Base-by-base conservation (phyloP, 2,888 invertebrate genomes). In the Eurois occulta region DNA sequence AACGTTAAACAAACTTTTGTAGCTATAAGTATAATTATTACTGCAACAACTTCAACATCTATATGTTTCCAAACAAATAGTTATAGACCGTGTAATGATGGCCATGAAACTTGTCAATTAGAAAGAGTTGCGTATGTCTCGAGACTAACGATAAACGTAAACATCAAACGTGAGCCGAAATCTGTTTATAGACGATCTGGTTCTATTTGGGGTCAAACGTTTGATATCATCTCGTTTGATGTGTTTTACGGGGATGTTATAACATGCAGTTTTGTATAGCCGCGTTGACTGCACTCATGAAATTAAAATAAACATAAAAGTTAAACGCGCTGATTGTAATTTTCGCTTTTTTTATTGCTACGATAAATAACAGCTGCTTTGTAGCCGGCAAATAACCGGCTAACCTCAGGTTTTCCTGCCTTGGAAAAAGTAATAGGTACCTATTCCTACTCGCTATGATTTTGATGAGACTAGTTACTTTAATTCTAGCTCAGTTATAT, bases 191-290 rank as follows among this genome's bases (percentile, higher is more conserved):
- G 89, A 90, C 87, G 73, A 91, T 93, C 94, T 95, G 93, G 92
- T 94, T 94, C 92, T 92, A 94, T 94, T 94, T 94, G 90, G 93
- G 93, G 93, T 94, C 93, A 93, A 92, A 90, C 93, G 92, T 94
- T 95, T 93, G 92, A 93, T 94, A 94, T 91, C 84, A 91, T 90
- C 91, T 88, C 89, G 91, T 95, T 95, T 95, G 94, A 95, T 95
- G 94, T 95, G 92, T 94, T 95, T 93, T 93, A 94, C 92, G 88
- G 83, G 77, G 79, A 81, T 84, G 81, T 87, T 88, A 89, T 86
- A 89, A 87, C 87, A 78, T 83, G 85, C 87, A 83, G 86, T 80
- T 78, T 88, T 86, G 84, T 86, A 81, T 80, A 81, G 68, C 69
- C 66, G 75, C 65, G 76, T 78, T 72, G 48, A 69, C 74, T 85